Conservation (phyloP, 2,113 vertebrate species). For the Pelecanus crispus region DNA sequence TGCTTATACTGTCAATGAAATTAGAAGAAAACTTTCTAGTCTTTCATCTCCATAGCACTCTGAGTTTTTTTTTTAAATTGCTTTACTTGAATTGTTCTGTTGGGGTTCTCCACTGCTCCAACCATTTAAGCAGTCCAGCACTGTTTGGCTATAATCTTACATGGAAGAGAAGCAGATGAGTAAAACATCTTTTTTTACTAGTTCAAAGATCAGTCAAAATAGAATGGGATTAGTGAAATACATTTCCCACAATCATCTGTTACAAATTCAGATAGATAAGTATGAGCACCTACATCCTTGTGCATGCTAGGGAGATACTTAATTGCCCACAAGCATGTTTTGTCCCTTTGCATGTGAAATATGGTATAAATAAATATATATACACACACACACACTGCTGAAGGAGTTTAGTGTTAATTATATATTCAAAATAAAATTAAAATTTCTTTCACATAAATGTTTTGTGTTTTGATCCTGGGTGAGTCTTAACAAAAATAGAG, state of each 20-base stretch:
- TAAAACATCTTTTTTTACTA: not conserved
- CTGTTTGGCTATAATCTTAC: not conserved
- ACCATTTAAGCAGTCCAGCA: not conserved
- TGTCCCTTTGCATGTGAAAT: not conserved
- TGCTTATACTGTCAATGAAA: not conserved
- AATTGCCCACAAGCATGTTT: not conserved
- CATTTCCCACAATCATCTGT: not conserved
- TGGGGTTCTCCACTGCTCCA: not conserved
- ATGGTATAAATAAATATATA: too few species aligned
- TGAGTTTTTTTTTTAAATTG: constrained; percentile 24
- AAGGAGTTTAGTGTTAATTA: not conserved
- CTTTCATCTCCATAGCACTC: not conserved
- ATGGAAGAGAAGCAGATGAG: not conserved
- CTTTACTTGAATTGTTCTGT: not conserved
- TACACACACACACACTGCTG: not conserved
- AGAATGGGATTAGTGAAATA: not conserved
- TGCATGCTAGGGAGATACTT: not conserved
- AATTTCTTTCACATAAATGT: not conserved
- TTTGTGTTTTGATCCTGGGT: not conserved
- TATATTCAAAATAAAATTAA: not conserved
- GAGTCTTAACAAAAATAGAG: not conserved
- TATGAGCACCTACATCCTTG: not conserved
- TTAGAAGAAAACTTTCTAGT: constrained; percentile 8
- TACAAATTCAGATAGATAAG: not conserved
- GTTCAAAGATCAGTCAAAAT: not conserved